Conservation (phyloP, 2,797 vertebrate species). For the Scleropages formosus region DNA sequence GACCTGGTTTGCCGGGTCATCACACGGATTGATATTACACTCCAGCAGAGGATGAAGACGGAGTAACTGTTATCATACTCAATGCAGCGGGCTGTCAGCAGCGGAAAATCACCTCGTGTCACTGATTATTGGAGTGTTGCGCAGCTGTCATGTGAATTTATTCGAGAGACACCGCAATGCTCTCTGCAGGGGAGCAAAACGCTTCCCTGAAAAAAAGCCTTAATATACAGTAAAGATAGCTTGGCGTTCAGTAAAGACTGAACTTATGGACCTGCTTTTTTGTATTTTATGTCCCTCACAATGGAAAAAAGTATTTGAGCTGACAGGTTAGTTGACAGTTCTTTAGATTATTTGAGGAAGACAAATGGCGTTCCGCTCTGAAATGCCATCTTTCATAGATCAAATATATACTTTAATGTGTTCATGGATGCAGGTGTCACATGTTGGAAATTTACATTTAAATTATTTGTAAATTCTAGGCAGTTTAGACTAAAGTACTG, state of each 20-base stretch:
- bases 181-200: not conserved
- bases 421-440: not conserved
- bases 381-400: too few species aligned
- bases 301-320: not conserved
- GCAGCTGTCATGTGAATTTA: slow-evolving; percentile 94
- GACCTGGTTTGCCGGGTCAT: slow-evolving; percentile 91
- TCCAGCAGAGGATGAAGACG: slow-evolving; percentile 94
- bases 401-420: not conserved
- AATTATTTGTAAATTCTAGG: too few species aligned
- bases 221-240: not conserved
- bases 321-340: not conserved
- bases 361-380: not conserved
- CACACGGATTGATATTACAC: slow-evolving; percentile 96
- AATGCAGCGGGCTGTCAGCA: slow-evolving; percentile 90
- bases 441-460: not conserved
- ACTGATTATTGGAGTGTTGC: slow-evolving; percentile 91
- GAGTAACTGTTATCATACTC: slow-evolving; percentile 99
- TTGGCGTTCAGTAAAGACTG: not conserved
- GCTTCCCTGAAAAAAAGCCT: not conserved
- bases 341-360: not conserved
- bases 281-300: not conserved
- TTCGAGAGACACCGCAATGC: slow-evolving; percentile 70
- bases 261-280: not conserved
- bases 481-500: not conserved
- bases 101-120: slow-evolving; percentile 92